Evolutionary conservation across 2,113 vertebrate species (phyloP), one percentile per base, ranked within the genome.

Genomic region (Oncorhynchus mykiss): DNA sequence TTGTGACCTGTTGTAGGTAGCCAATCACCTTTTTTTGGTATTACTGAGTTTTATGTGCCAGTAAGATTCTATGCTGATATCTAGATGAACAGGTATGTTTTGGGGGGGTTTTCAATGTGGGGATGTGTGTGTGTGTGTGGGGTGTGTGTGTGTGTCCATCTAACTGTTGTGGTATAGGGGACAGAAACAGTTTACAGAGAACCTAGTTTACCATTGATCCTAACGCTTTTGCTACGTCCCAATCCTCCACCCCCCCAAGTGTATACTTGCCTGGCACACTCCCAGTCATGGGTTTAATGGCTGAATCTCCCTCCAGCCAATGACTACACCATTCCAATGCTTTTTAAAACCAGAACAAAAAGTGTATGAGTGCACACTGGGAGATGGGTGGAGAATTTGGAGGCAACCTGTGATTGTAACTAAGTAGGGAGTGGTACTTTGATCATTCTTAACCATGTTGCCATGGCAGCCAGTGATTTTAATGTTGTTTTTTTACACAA

Each of bases 21-120:
- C 65, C 65, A 67, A 29, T 67, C 65, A 67, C 65, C 2, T 29
- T 67, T 68, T 67, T 51, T 34, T 31, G 22, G 3, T 22, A 27
- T 81, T 85, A 79, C 80, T 79, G 78, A 85, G 72, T 78, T 67
- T 73, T 1, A 27, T 45, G 74, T 80, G 73, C 73, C 80, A 72
- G 73, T 75, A 51, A 11, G 14, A 25, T 25, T 70, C 66, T 18
- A 68, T 8, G 69, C 48, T 74, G 74, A 80, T 14, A 25, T 67
- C 5, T 34, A 25, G 9, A 14, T 29, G 27, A 8, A 16, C 1
- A 5, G 27, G 24, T 16, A 9, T 27, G 24, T 67, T 1, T 67
- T 11, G 16, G 65, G 0, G 3, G 14, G 4, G 2, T 9, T 65
- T 6, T 24, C 6, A 11, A 5, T 22, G 62, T 31, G 24, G 31